These are phyloP conservation scores for Cloeon dipterum DNA, from an alignment of 2,888 invertebrate genomes.

Conservation along the genomic window DNA sequence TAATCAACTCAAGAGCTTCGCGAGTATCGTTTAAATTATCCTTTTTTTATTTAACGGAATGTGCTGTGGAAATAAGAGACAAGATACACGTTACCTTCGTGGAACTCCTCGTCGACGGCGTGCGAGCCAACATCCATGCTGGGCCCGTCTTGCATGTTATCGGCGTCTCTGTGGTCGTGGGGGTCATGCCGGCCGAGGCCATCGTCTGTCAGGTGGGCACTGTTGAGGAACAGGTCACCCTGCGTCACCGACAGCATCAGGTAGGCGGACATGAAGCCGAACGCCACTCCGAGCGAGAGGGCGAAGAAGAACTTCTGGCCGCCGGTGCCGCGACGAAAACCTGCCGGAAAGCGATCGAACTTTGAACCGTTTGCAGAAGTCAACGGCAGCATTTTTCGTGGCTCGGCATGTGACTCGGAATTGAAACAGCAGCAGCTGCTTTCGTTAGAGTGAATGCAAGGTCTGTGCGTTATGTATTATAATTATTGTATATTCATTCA, in stretches of 20 bases:
- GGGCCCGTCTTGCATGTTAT: constrained; percentile 17
- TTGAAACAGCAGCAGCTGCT: too few species aligned
- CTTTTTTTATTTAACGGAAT: too few species aligned
- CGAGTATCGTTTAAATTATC: too few species aligned
- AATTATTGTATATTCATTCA: too few species aligned
- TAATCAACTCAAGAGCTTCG: too few species aligned
- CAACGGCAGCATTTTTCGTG: too few species aligned
- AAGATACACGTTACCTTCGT: constrained; percentile 19
- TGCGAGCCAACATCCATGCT: constrained; percentile 23
- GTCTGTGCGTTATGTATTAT: too few species aligned
- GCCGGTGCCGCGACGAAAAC: constrained; percentile 17
- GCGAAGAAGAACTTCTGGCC: constrained; percentile 46
- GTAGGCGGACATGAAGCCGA: constrained; percentile 57
- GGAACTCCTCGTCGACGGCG: constrained; percentile 36
- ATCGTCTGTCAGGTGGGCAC: neutral
- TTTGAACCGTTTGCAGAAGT: too few species aligned
- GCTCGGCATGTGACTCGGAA: too few species aligned
- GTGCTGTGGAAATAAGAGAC: too few species aligned
- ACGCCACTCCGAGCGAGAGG: constrained; percentile 43
- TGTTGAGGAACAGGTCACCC: neutral
- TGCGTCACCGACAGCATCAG: constrained; percentile 32
- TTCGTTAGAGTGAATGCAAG: too few species aligned
- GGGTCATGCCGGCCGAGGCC: constrained; percentile 10
- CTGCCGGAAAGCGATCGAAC: too few species aligned
- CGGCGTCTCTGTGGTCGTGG: constrained; percentile 15